These are phyloP conservation scores for Ophion slaviceki DNA, from an alignment of 2,888 invertebrate genomes.

Conservation along the genomic window DNA sequence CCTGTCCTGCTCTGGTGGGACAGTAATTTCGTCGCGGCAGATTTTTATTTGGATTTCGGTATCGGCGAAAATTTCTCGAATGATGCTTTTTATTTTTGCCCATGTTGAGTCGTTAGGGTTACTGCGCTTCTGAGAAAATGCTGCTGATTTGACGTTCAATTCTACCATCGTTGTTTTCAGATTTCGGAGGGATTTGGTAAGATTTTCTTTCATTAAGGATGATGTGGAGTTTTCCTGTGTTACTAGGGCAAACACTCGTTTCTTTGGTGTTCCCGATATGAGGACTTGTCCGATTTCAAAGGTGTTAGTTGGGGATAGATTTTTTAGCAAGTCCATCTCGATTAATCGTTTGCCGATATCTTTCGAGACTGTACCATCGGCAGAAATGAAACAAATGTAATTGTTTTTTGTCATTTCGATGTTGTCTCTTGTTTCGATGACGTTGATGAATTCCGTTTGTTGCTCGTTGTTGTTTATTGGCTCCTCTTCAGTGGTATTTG, in stretches of 20 bases:
- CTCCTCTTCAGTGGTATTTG: neutral
- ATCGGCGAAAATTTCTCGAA: no score
- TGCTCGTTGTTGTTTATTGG: no score
- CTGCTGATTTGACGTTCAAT: conserved; percentile 16
- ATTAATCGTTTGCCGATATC: conserved; percentile 38
- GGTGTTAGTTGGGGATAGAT: neutral
- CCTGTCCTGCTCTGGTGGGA: no score
- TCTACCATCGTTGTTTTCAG: conserved; percentile 23
- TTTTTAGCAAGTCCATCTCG: conserved; percentile 38
- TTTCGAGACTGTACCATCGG: neutral
- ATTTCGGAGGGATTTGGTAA: conserved; percentile 13
- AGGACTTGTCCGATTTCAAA: conserved; percentile 34
- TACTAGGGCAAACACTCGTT: conserved; percentile 18
- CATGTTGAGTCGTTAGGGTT: conserved; percentile 4
- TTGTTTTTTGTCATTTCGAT: conserved; percentile 55
- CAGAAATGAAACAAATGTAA: conserved; percentile 52
- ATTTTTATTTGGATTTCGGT: no score
- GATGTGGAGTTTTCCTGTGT: conserved; percentile 3
- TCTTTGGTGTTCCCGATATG: conserved; percentile 10
- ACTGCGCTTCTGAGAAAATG: conserved; percentile 44
- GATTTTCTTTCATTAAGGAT: conserved; percentile 2
- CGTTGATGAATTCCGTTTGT: neutral
- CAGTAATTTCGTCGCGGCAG: no score
- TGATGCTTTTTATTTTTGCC: no score
- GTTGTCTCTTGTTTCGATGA: conserved; percentile 51